Conservation (phyloP, 2,113 vertebrate species). For the Crocuta crocuta region DNA sequence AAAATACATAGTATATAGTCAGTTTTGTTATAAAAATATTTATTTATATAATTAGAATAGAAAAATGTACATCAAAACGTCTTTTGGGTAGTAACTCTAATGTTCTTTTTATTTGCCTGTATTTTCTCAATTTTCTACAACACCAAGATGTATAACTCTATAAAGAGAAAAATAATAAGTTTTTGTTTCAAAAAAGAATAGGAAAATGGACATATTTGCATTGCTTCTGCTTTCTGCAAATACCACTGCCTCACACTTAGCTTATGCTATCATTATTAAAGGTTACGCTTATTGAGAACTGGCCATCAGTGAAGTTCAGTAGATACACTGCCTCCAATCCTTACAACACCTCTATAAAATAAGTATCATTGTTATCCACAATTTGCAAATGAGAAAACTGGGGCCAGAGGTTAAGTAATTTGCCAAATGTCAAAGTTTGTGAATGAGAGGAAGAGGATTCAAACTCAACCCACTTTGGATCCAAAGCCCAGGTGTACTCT, state of each 20-base stretch:
- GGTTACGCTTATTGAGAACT: not conserved
- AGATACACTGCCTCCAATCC: not conserved
- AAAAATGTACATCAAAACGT: not conserved
- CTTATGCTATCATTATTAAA: not conserved
- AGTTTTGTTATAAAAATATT: not conserved
- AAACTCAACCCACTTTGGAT: not conserved
- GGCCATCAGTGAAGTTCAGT: not conserved
- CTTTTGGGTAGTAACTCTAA: not conserved
- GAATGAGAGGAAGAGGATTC: not conserved
- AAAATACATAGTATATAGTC: not conserved
- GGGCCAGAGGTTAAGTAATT: not conserved
- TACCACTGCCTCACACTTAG: not conserved
- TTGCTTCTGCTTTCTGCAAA: not conserved
- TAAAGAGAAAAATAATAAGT: not conserved
- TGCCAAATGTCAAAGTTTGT: not conserved
- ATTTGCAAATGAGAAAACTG: not conserved
- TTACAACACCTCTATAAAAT: not conserved
- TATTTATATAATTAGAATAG: not conserved
- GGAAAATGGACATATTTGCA: not conserved
- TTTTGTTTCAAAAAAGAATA: not conserved
- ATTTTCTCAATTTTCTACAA: slow-evolving; percentile 16
- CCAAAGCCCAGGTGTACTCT: not conserved
- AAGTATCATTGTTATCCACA: not conserved
- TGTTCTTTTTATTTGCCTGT: not conserved
- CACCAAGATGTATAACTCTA: not conserved